phyloP scores from a whole-genome alignment of 2,888 invertebrate genomes.

The Tineola bisselliella region DNA sequence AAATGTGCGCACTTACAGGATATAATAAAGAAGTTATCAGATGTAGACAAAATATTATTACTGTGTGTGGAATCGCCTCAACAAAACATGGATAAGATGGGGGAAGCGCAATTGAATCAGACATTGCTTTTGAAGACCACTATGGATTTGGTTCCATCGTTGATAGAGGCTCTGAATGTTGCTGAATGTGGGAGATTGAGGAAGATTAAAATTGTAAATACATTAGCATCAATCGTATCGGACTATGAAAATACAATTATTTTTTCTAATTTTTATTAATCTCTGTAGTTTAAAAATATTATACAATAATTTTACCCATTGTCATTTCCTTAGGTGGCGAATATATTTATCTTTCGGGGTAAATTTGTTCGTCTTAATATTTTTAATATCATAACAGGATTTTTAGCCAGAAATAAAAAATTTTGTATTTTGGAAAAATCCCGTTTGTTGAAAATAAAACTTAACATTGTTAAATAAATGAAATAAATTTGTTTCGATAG shows the following conservation, averaged over 20 bases:
- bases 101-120: constrained; percentile 82
- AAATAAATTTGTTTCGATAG: constrained; percentile 20
- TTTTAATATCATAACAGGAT: too few species aligned
- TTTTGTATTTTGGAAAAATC: too few species aligned
- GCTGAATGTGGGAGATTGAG: constrained; percentile 65
- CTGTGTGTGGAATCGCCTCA: constrained; percentile 52
- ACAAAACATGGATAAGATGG: constrained; percentile 60
- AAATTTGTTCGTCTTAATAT: too few species aligned
- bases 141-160: constrained; percentile 75
- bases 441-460: too few species aligned
- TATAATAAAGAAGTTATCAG: constrained; percentile 73
- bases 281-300: too few species aligned
- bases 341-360: too few species aligned
- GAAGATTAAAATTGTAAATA: constrained; percentile 66
- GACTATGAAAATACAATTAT: too few species aligned
- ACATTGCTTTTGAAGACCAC: constrained; percentile 80
- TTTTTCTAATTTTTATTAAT: too few species aligned
- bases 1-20: constrained; percentile 53
- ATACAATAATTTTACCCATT: too few species aligned
- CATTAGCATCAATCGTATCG: too few species aligned
- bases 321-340: too few species aligned
- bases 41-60: constrained; percentile 81
- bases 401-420: too few species aligned
- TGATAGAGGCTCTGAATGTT: constrained; percentile 65
- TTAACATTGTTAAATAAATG: not conserved